Evolutionary conservation across 2,113 vertebrate genomes (phyloP).

Genomic region (Sakesphorus luctuosus): DNA sequence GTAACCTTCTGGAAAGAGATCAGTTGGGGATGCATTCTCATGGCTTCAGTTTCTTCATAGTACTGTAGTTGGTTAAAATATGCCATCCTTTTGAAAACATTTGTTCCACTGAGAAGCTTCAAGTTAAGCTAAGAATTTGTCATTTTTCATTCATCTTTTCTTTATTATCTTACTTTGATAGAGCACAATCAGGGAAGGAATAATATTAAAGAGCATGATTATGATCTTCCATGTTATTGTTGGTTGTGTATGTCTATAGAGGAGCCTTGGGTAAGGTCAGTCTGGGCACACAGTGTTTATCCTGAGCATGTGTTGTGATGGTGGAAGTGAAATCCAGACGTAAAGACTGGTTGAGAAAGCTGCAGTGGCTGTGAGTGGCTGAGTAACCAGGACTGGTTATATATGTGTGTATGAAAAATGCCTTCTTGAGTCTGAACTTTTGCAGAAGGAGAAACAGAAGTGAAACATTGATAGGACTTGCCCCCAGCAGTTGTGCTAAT

Average conservation of each 20-base stretch:
- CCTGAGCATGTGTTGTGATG: neutral
- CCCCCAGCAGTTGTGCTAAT: neutral
- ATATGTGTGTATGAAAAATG: neutral
- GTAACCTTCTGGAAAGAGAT: neutral
- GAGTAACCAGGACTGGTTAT: neutral
- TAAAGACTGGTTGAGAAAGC: neutral
- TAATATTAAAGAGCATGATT: neutral
- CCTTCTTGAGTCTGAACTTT: neutral
- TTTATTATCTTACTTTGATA: neutral
- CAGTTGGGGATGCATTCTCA: neutral
- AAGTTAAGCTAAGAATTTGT: neutral
- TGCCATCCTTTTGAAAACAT: neutral
- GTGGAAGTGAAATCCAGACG: neutral
- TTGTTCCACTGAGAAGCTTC: neutral
- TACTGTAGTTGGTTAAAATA: neutral
- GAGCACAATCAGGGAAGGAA: neutral
- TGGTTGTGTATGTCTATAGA: neutral
- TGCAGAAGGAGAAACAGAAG: neutral
- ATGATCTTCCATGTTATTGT: neutral
- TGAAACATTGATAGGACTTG: neutral
- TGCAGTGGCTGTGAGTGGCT: neutral
- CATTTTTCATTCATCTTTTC: neutral
- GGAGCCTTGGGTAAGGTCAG: neutral
- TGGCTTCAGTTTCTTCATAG: neutral
- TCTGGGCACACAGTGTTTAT: neutral